phyloP scores from a whole-genome alignment of 2,797 vertebrate genomes.

The Simalia tracyae region DNA sequence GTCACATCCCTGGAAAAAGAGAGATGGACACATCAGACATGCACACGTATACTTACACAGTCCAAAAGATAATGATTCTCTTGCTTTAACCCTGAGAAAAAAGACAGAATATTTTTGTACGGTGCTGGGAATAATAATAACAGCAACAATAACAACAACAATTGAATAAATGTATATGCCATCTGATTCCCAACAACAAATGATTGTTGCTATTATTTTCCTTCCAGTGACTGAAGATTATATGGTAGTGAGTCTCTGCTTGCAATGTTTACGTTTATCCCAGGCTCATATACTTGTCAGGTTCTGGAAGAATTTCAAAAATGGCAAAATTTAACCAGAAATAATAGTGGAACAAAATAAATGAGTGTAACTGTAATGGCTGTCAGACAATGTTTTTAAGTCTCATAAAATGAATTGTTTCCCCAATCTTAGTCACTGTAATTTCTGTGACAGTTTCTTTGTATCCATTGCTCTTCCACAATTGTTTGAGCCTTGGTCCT shows the following conservation, averaged over 20 bases:
- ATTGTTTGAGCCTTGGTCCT: constrained; percentile 9
- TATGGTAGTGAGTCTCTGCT: neutral
- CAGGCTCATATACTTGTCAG: neutral
- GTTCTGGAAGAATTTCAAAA: neutral
- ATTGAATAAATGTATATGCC: neutral
- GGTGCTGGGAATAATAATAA: neutral
- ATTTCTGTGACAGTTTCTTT: constrained; percentile 15
- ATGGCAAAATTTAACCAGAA: neutral
- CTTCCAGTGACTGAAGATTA: neutral
- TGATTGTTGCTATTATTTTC: neutral
- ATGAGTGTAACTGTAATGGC: neutral
- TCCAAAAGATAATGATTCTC: neutral
- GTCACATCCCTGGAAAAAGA: neutral
- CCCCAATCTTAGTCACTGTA: neutral
- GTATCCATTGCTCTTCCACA: constrained; percentile 13
- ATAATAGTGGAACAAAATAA: neutral
- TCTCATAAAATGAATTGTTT: neutral
- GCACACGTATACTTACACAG: neutral
- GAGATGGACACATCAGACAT: neutral
- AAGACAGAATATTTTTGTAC: neutral
- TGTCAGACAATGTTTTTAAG: neutral
- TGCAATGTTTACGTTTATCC: neutral
- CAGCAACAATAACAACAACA: no score
- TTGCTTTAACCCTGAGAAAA: neutral
- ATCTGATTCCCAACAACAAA: neutral